Base-by-base conservation (phyloP, 2,888 invertebrate species). In the Polydrusus cervinus region DNA sequence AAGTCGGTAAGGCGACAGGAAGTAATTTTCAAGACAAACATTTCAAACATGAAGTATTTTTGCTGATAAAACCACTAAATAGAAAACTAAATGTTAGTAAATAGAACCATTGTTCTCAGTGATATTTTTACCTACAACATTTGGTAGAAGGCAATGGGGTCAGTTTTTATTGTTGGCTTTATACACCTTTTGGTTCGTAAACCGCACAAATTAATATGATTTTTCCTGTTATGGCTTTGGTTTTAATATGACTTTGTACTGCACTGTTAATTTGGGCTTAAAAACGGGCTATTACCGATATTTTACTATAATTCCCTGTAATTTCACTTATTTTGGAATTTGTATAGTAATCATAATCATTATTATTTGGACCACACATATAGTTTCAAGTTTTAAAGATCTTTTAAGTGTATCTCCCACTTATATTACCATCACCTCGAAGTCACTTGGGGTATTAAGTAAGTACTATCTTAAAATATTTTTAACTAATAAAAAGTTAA, bases 281-380 rank as follows among this genome's bases (percentile, higher is more conserved):
- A 68, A 74, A 74, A 68, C 62, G 38, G 51, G 55, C 62, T 67
- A 73, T 73, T 73, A 66, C 40, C 40, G 38, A 38, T 68, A 64
- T 25, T 68, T 68, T 66, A 51, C 40, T 51, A 53, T 62, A 73
- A 73, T 64, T 43, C 73, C 67, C 73, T 34, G 64, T 62, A 74
- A 74, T 74, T 74, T 74, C 20, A 61, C 30, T 30, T 38, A 61
- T 62, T 74, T 73, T 62, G 43, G 45, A 67, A 66, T 67, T 51
- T 60, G 49, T 67, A 51, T 67, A 67, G 51, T 43, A 60, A 51
- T 67, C 43, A 61, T 57, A 38, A 14, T 66, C 14, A 45, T 65
- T 40, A 18, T 57, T 67, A 51, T 57, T 45, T 51, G 47, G 72
- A 67, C 72, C 72, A 66, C 72, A 66, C 72, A 72, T 47, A n/a